A percentile compares a stretch with the other conserved stretches of the same genome.
These are phyloP conservation scores for Orycteropus afer DNA, from an alignment of 2,113 vertebrate genomes.

Conservation along the genomic window DNA sequence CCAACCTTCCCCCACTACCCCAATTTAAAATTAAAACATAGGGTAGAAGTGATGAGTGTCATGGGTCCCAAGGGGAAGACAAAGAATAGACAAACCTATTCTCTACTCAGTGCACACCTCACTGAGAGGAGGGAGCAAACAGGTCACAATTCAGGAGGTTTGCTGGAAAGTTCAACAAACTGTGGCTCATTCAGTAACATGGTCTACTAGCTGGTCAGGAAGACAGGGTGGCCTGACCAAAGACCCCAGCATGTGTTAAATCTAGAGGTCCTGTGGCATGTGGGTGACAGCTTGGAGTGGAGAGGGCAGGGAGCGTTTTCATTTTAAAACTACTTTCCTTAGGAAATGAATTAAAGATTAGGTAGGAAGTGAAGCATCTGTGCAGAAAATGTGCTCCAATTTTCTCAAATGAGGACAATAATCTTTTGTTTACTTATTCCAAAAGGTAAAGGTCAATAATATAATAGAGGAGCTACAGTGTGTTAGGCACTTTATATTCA, in stretches of 20 bases:
- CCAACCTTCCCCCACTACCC: not conserved
- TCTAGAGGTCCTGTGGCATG: not conserved
- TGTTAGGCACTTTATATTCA: slow-evolving; percentile 9
- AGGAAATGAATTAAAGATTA: slow-evolving; percentile 52
- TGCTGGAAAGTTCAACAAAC: slow-evolving; percentile 50
- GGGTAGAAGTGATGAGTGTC: slow-evolving; percentile 33
- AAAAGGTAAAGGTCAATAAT: slow-evolving; percentile 31
- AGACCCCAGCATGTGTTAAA: not conserved
- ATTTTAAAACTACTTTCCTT: slow-evolving; percentile 40
- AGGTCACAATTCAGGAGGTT: slow-evolving; percentile 57
- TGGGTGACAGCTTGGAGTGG: not conserved
- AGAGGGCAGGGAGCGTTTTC: not conserved
- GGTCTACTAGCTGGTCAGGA: not conserved
- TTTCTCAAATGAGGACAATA: not conserved
- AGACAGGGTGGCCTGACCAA: slow-evolving; percentile 43
- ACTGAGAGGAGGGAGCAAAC: slow-evolving; percentile 15
- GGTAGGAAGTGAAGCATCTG: not conserved
- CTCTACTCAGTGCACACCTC: slow-evolving; percentile 52
- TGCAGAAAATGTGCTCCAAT: slow-evolving; percentile 6
- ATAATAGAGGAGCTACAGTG: not conserved
- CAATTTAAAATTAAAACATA: slow-evolving; percentile 47
- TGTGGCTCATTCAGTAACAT: slow-evolving; percentile 19
- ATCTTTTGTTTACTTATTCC: slow-evolving; percentile 9
- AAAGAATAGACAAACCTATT: slow-evolving; percentile 55
- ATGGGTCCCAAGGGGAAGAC: slow-evolving; percentile 50